phyloP scores from a whole-genome alignment of 2,113 vertebrate genomes.

The Lagenorhynchus albirostris region DNA sequence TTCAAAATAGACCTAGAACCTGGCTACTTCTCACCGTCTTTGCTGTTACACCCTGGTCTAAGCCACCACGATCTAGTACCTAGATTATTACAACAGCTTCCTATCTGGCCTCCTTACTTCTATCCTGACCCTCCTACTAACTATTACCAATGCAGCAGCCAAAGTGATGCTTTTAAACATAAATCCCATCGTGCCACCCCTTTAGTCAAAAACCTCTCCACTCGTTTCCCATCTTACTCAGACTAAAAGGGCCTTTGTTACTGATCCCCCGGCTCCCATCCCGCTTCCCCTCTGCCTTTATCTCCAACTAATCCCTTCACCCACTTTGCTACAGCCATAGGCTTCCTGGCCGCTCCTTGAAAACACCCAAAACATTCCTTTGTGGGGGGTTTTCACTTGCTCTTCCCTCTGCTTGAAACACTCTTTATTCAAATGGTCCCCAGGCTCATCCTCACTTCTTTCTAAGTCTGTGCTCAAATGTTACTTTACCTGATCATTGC shows the following conservation, averaged over 20 bases:
- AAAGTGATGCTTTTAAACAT: background rate
- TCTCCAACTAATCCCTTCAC: background rate
- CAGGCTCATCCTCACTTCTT: background rate
- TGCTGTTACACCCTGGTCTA: background rate
- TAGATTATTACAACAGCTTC: background rate
- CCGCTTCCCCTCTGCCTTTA: background rate
- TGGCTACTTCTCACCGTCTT: background rate
- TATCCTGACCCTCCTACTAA: background rate
- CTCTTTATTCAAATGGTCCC: background rate
- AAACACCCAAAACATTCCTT: background rate
- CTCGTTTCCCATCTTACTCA: background rate
- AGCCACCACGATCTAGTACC: background rate
- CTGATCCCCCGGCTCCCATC: no score
- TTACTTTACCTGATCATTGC: background rate
- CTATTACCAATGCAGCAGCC: background rate
- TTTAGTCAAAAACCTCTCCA: background rate
- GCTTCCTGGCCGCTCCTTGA: background rate
- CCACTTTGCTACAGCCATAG: background rate
- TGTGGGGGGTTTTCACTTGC: background rate
- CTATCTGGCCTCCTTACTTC: background rate
- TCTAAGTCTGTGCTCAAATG: background rate
- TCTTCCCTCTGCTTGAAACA: background rate
- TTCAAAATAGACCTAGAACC: background rate
- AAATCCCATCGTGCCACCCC: background rate
- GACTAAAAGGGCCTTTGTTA: background rate